Conservation (phyloP, 2,888 invertebrate genomes). For the Oasisia sp. region DNA sequence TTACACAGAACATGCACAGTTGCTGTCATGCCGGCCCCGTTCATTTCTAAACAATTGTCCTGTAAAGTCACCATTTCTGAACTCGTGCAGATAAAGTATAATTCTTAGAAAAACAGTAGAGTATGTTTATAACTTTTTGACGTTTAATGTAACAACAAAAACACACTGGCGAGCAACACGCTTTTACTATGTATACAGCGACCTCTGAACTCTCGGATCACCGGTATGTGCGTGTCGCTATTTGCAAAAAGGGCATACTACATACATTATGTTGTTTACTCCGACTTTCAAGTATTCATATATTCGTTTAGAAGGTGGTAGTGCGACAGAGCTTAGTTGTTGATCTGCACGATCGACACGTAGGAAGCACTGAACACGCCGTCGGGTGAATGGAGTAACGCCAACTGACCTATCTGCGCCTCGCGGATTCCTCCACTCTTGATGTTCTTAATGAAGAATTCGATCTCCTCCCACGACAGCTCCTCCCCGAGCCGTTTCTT, state of each 20-base stretch:
- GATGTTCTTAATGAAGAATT: slow-evolving; percentile 21
- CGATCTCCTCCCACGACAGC: slow-evolving; percentile 24
- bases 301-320: not conserved
- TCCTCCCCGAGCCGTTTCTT: slow-evolving; percentile 22
- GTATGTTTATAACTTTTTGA: not conserved
- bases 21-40: not conserved
- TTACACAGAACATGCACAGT: not conserved
- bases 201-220: not conserved
- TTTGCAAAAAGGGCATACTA: not conserved
- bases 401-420: slow-evolving; percentile 20
- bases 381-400: not conserved
- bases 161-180: not conserved
- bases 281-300: not conserved
- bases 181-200: not conserved
- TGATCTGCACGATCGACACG: not conserved
- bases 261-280: not conserved
- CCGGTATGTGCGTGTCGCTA: not conserved
- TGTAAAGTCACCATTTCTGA: not conserved
- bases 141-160: not conserved
- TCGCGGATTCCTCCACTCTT: slow-evolving; percentile 25
- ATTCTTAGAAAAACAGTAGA: not conserved
- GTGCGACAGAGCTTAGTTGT: not conserved
- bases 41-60: not conserved
- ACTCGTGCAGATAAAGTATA: not conserved
- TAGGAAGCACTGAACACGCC: not conserved